phyloP scores from a whole-genome alignment of 37 sponge, comb jelly and placozoan genomes.

The Petrosia ficiformis region DNA sequence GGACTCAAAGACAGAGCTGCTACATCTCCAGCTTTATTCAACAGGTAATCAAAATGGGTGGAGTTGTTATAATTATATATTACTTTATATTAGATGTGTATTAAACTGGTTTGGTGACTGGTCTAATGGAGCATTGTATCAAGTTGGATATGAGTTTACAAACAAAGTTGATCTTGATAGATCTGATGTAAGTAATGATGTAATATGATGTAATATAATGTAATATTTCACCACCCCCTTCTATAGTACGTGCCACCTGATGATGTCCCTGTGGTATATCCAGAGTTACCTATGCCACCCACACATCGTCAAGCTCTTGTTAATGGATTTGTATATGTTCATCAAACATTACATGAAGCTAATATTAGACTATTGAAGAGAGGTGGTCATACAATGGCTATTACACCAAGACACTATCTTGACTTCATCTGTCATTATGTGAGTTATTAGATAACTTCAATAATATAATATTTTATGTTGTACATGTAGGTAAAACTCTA shows the following conservation, averaged over 20 bases:
- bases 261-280: slow-evolving; percentile 65
- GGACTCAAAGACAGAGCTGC: slow-evolving; percentile 96
- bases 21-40: slow-evolving; percentile 97
- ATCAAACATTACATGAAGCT: slow-evolving; percentile 90
- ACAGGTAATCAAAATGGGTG: slow-evolving; percentile 50
- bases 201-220: too few species aligned
- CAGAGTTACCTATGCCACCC: slow-evolving; percentile 52
- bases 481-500: slow-evolving; percentile 65
- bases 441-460: slow-evolving; percentile 20
- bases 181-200: slow-evolving; percentile 73
- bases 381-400: slow-evolving; percentile 76
- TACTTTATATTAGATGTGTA: slow-evolving; percentile 71
- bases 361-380: slow-evolving; percentile 81
- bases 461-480: slow-evolving; percentile 5
- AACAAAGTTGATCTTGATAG: slow-evolving; percentile 89
- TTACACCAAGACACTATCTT: slow-evolving; percentile 90
- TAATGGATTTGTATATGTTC: slow-evolving; percentile 94
- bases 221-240: too few species aligned
- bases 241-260: slow-evolving; percentile 78
- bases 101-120: slow-evolving; percentile 99
- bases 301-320: slow-evolving; percentile 80
- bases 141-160: slow-evolving; percentile 94
- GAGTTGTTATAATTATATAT: not conserved
- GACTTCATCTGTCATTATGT: slow-evolving; percentile 97
- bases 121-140: slow-evolving; percentile 92